Percentiles rank a stretch among this genome's conserved stretches.
These are phyloP conservation scores for Potamarius usumacintae DNA, from an alignment of 2,113 vertebrate genomes.

Conservation along the genomic window DNA sequence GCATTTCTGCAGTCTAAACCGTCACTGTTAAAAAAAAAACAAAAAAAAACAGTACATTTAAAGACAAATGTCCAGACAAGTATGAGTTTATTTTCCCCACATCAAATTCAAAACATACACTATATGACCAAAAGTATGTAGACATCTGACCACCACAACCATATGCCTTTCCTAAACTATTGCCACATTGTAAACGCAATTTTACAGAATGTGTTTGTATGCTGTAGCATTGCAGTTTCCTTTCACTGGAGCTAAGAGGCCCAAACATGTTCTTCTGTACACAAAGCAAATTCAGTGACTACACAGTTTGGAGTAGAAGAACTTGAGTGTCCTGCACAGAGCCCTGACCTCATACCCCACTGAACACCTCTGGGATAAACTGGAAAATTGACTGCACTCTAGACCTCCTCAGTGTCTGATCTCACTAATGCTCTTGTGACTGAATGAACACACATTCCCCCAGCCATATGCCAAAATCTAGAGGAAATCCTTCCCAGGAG, in stretches of 20 bases:
- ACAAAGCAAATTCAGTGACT: background rate
- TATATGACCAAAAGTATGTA: background rate
- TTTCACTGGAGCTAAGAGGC: background rate
- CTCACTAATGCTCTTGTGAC: too few species aligned
- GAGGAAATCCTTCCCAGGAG: too few species aligned
- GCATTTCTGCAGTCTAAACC: background rate
- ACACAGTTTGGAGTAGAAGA: too few species aligned
- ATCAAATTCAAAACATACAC: background rate
- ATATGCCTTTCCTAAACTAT: background rate
- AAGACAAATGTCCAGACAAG: background rate
- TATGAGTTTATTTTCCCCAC: background rate
- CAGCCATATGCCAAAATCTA: too few species aligned
- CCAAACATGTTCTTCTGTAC: too few species aligned
- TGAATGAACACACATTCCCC: too few species aligned
- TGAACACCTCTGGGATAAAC: too few species aligned
- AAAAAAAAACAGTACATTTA: background rate
- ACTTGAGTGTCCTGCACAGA: too few species aligned
- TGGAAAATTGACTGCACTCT: too few species aligned
- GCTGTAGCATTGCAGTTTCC: background rate
- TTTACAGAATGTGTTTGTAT: background rate
- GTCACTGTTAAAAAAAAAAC: background rate
- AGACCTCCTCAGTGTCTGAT: too few species aligned
- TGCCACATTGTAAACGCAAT: background rate
- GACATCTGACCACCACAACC: background rate
- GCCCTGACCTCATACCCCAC: too few species aligned